Evolutionary conservation across 2,113 vertebrate species (phyloP), one percentile per base, ranked within the genome.

Genomic region (Onychostoma macrolepis): DNA sequence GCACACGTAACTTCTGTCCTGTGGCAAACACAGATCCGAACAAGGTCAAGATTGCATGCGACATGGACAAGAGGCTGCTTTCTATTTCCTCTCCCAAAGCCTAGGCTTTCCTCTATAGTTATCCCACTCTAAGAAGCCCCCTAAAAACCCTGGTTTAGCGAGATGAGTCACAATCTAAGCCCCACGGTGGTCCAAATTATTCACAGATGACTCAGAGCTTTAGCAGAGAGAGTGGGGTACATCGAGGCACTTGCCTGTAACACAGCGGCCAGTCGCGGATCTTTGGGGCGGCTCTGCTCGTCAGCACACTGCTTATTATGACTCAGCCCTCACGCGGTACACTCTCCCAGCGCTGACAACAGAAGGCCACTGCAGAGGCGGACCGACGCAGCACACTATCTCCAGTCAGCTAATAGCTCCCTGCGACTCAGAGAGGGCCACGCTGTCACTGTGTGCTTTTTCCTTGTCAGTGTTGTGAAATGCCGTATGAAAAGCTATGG

Each of bases 291-390:
- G 80, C 84, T 83, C 87, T 78, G 63, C 76, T 86, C 30, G 50
- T 91, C 91, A 89, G 89, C 87, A 86, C 50, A 80, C 75, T 24
- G 69, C 78, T 88, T 67, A 88, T 87, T 88, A 88, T 89, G 88
- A 90, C 80, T 91, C 89, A 89, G 84, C 48, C 33, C 87, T 86
- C 80, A 56, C 75, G 28, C 43, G 28, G 77, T 28, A 63, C 76
- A 21, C 38, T 76, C 71, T 76, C 82, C 43, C 82, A 41, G 63
- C 24, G 33, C 61, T 80, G 58, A 83, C 41, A 85, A 83, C 87
- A 81, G 90, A 91, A 88, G 80, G 83, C 87, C 76, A 87, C 56
- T 5, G 87, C 84, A 80, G 86, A 88, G 88, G 85, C 48, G 87
- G 87, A 38, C 72, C 43, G 36, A 43, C 77, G 48, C 48, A 41